Percentiles rank a stretch among this genome's conserved stretches.
Conservation (phyloP, 2,797 vertebrate genomes). For the Poecilia wingei region DNA sequence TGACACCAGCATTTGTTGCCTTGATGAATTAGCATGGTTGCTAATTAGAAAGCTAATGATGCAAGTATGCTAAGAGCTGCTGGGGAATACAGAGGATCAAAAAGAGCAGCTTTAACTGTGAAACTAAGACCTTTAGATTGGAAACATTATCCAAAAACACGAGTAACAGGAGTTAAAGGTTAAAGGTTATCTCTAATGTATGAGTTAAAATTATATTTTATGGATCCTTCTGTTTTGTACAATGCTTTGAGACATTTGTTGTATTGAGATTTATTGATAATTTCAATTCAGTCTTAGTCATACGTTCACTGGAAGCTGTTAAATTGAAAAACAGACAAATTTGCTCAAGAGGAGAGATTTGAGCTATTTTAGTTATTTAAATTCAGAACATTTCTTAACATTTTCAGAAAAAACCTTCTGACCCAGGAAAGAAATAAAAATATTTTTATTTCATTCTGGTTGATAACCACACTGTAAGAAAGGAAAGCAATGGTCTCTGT, state of each 20-base stretch:
- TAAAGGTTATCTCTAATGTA: neutral
- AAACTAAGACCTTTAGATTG: neutral
- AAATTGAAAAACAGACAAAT: neutral
- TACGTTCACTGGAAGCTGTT: neutral
- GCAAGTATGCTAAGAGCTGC: slow-evolving; percentile 14
- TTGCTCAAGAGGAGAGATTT: neutral
- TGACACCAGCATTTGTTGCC: slow-evolving; percentile 7
- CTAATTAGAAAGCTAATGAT: slow-evolving; percentile 40
- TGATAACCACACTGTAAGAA: neutral
- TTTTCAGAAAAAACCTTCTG: neutral
- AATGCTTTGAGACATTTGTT: neutral
- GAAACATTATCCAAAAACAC: neutral
- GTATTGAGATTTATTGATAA: neutral
- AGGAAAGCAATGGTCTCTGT: neutral
- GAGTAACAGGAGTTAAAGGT: neutral
- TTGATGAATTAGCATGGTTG: slow-evolving; percentile 22
- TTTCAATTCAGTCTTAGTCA: neutral
- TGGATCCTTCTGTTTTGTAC: neutral
- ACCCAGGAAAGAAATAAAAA: neutral
- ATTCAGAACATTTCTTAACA: neutral
- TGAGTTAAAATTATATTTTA: neutral
- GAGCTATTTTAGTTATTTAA: neutral
- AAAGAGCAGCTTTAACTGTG: slow-evolving; percentile 1
- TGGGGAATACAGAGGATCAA: slow-evolving; percentile 10
- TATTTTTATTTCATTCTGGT: neutral